Percentiles rank a stretch among this genome's conserved stretches.
Conservation (phyloP, 2,797 vertebrate genomes). For the Sebastes hubbsi region DNA sequence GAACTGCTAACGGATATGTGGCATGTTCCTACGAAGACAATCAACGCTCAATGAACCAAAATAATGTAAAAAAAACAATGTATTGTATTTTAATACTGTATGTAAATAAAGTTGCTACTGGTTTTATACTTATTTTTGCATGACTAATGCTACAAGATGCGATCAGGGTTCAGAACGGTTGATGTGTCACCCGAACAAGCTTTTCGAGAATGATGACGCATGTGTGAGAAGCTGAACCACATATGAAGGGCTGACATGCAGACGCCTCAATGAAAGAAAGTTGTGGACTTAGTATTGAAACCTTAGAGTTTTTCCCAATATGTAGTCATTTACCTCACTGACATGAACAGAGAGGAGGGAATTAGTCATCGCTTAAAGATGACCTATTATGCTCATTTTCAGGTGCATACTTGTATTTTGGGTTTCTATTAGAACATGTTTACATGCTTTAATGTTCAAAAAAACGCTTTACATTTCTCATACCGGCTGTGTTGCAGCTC, state of each 20-base stretch:
- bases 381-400: no score
- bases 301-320: not conserved
- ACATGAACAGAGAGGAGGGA: not conserved
- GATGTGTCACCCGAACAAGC: not conserved
- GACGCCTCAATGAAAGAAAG: not conserved
- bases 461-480: not conserved
- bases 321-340: not conserved
- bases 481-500: no score
- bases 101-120: conserved; percentile 36
- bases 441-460: not conserved
- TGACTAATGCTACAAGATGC: not conserved
- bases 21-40: not conserved
- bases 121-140: not conserved
- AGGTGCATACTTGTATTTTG: no score
- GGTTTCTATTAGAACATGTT: not conserved
- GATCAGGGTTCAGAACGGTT: not conserved
- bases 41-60: not conserved
- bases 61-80: no score
- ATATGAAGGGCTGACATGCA: not conserved
- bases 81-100: conserved; percentile 5
- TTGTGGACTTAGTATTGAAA: not conserved
- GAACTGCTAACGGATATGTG: not conserved
- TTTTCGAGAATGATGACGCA: not conserved
- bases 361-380: not conserved
- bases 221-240: not conserved